phyloP scores from a whole-genome alignment of 64 coral and sea anemone species.

The Montipora foliosa region DNA sequence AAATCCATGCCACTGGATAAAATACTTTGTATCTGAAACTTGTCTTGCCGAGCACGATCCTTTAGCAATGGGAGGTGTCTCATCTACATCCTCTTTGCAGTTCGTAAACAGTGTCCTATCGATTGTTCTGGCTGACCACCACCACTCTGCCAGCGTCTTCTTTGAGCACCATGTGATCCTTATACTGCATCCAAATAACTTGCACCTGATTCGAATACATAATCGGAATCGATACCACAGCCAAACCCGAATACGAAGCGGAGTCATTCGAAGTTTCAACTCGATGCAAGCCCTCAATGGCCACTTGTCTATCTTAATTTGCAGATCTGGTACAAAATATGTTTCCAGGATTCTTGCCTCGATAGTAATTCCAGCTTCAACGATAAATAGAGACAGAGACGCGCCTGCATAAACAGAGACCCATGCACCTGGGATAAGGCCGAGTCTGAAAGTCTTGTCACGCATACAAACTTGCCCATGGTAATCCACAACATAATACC shows the following conservation, averaged over 20 bases:
- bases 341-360: slow-evolving; percentile 94
- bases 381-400: slow-evolving; percentile 57
- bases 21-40: slow-evolving; percentile 77
- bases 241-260: slow-evolving; percentile 91
- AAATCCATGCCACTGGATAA: slow-evolving; percentile 94
- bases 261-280: slow-evolving; percentile 91
- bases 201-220: slow-evolving; percentile 83
- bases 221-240: slow-evolving; percentile 94
- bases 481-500: slow-evolving; percentile 89
- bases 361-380: slow-evolving; percentile 93
- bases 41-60: slow-evolving; percentile 89
- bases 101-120: slow-evolving; percentile 86
- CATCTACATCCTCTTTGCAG: slow-evolving; percentile 82
- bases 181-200: slow-evolving; percentile 79
- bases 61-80: slow-evolving; percentile 67
- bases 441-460: slow-evolving; percentile 80
- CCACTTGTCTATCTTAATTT: slow-evolving; percentile 91
- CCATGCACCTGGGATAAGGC: slow-evolving; percentile 95
- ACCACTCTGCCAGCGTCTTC: slow-evolving; percentile 97
- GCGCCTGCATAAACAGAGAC: slow-evolving; percentile 88
- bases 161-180: slow-evolving; percentile 89
- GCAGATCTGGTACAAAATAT: slow-evolving; percentile 87
- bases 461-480: slow-evolving; percentile 83
- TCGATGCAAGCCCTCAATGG: slow-evolving; percentile 88
- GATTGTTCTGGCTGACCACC: slow-evolving; percentile 88